A percentile compares a stretch with the other conserved stretches of the same genome.
Conservation (phyloP, 2,888 invertebrate genomes). For the Protophormia terraenovae region DNA sequence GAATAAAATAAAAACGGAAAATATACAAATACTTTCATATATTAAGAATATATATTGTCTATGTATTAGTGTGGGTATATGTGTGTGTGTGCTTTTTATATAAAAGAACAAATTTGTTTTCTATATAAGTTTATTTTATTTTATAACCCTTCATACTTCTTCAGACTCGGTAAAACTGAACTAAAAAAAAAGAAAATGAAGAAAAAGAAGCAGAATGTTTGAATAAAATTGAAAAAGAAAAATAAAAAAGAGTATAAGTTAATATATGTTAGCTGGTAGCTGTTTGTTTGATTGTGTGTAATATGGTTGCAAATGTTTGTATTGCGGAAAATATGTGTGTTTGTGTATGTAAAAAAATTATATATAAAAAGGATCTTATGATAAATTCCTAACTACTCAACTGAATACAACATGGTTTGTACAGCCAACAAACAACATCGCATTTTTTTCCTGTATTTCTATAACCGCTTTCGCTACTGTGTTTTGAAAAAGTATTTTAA, state of each 20-base stretch:
- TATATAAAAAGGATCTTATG: conserved; percentile 54
- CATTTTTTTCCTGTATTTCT: conserved; percentile 5
- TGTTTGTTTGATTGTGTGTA: conserved; percentile 31
- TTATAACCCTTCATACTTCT: conserved; percentile 66
- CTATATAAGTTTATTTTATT: conserved; percentile 52
- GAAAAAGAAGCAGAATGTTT: conserved; percentile 17
- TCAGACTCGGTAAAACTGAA: conserved; percentile 44
- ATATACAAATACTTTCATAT: conserved; percentile 21
- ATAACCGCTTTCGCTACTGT: not conserved
- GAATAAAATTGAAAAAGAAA: too few relatives aligned
- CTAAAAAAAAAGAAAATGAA: conserved; percentile 27
- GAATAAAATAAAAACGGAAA: not conserved
- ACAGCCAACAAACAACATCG: conserved; percentile 60
- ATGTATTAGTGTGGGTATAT: not conserved
- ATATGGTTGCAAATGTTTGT: conserved; percentile 57
- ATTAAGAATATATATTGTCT: not conserved
- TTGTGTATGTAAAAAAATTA: conserved; percentile 1
- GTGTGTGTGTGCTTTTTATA: conserved; percentile 1
- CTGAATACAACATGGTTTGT: conserved; percentile 60
- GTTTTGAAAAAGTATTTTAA: too few relatives aligned
- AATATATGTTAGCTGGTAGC: conserved; percentile 28
- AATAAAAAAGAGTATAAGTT: conserved; percentile 32
- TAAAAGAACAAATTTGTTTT: conserved; percentile 62
- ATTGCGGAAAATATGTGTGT: conserved; percentile 10
- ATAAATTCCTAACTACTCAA: conserved; percentile 65